Conservation (phyloP, 2,113 vertebrate genomes). For the Rhinopomastus cyanomelas region DNA sequence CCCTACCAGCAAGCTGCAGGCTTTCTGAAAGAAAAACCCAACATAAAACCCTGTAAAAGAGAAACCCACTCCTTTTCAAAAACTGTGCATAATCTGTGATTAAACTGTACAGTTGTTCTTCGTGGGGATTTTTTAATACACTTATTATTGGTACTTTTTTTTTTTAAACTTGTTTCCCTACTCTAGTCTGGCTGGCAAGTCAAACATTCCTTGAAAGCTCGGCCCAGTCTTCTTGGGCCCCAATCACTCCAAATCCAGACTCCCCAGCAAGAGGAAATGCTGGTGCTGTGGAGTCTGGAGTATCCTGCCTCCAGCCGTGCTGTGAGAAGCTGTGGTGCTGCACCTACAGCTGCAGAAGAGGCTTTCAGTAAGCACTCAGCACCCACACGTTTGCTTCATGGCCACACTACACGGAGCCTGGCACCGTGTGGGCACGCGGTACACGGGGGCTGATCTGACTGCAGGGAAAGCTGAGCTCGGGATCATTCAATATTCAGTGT, state of each 20-base stretch:
- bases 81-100: background rate
- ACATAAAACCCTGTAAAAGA: background rate
- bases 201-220: background rate
- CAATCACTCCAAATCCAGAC: background rate
- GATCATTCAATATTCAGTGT: background rate
- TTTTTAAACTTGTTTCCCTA: background rate
- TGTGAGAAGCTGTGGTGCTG: background rate
- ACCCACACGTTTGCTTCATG: background rate
- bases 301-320: background rate
- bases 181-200: background rate
- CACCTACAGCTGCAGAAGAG: background rate
- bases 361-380: background rate
- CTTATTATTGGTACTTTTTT: background rate
- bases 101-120: background rate
- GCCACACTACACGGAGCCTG: fast-evolving
- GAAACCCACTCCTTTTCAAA: slow-evolving; percentile 15
- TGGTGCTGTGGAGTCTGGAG: background rate
- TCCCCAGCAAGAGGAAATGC: background rate
- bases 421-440: fast-evolving
- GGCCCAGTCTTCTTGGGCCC: background rate
- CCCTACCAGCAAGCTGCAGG: slow-evolving; percentile 24
- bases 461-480: background rate
- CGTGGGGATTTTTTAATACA: background rate
- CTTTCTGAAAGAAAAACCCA: background rate
- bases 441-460: fast-evolving